Evolutionary conservation across 1,140 invertebrate genomes (phyloP).

Genomic region (Ostrea edulis): DNA sequence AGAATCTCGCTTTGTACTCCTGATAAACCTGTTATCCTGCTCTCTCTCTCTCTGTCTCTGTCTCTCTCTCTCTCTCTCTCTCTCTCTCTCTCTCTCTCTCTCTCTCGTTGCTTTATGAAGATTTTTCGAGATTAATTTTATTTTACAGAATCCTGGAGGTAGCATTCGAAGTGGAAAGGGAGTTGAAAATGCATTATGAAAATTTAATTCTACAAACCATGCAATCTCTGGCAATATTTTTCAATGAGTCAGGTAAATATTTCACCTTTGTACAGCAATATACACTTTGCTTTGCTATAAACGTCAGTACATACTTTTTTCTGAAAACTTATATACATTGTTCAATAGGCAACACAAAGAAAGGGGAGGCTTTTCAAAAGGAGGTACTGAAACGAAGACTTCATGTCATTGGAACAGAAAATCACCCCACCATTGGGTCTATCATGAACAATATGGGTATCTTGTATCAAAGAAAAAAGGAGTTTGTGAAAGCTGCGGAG

Average conservation of each 20-base stretch:
- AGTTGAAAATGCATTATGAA: background rate
- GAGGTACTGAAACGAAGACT: slow-evolving; percentile 48
- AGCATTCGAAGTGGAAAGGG: slow-evolving; percentile 10
- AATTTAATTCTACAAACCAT: slow-evolving; percentile 15
- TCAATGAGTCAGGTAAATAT: slow-evolving; percentile 24
- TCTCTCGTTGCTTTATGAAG: too few species aligned
- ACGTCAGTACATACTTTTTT: too few species aligned
- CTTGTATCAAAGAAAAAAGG: slow-evolving; percentile 44
- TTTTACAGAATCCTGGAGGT: background rate
- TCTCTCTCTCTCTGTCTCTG: too few species aligned
- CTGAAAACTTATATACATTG: too few species aligned
- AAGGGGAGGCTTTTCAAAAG: slow-evolving; percentile 44
- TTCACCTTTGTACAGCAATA: too few species aligned
- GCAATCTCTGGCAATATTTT: slow-evolving; percentile 11
- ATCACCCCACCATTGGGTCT: slow-evolving; percentile 50
- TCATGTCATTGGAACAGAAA: slow-evolving; percentile 49
- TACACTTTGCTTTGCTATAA: too few species aligned
- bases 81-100: too few species aligned
- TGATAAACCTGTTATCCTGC: too few species aligned
- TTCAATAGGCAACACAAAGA: slow-evolving; percentile 40
- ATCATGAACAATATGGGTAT: slow-evolving; percentile 57
- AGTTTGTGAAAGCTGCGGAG: slow-evolving; percentile 40
- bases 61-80: too few species aligned
- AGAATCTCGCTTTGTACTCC: too few species aligned
- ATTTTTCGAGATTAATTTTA: too few species aligned